Evolutionary conservation across 2,888 invertebrate genomes (phyloP).

Genomic region (Sycophila texana): DNA sequence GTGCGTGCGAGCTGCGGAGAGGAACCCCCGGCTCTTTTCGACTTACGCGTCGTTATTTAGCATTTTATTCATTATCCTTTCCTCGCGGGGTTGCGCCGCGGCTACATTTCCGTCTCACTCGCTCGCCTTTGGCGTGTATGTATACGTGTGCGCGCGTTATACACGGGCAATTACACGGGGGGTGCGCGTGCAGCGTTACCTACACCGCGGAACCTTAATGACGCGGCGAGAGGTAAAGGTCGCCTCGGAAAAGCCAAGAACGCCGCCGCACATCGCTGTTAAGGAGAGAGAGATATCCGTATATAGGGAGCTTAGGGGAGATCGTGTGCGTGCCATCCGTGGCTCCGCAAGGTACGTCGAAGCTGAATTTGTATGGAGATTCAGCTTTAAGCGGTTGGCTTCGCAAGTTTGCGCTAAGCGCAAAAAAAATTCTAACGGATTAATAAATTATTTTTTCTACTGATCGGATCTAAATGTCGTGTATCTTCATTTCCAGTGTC

Average conservation of each 20-base stretch:
- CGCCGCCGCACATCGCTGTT: neutral
- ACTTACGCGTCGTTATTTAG: constrained; percentile 60
- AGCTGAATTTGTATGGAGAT: no score
- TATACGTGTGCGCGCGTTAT: constrained; percentile 1
- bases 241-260: constrained; percentile 52
- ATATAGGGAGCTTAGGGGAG: constrained; percentile 3
- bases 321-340: neutral
- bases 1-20: neutral
- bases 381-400: no score
- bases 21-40: neutral
- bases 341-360: no score
- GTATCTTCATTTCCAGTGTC: no score
- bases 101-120: constrained; percentile 3
- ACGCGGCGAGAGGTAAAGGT: constrained; percentile 54
- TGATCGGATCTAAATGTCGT: no score
- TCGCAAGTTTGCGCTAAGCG: no score
- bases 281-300: neutral
- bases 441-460: no score
- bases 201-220: constrained; percentile 56
- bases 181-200: constrained; percentile 8
- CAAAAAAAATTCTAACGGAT: no score
- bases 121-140: constrained; percentile 9
- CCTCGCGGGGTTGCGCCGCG: constrained; percentile 30
- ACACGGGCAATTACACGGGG: constrained; percentile 53
- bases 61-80: constrained; percentile 64